Conservation (phyloP, 2,113 vertebrate species). For the Laterallus jamaicensis region DNA sequence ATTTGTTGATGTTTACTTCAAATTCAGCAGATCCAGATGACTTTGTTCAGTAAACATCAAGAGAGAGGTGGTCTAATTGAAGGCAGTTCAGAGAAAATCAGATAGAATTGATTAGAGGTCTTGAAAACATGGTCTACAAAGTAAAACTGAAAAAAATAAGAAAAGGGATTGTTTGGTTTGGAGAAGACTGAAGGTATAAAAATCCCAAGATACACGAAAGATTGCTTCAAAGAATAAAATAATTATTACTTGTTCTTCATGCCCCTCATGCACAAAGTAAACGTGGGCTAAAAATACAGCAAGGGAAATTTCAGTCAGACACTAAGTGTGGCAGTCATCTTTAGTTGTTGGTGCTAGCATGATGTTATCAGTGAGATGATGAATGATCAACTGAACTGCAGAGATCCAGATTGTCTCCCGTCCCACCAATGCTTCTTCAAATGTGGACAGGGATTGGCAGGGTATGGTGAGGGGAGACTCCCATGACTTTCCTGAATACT, state of each 20-base stretch:
- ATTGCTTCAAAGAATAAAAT: background rate
- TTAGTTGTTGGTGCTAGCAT: background rate
- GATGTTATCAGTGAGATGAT: background rate
- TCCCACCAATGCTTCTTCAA: background rate
- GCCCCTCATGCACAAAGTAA: background rate
- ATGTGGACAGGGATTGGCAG: background rate
- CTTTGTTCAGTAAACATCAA: background rate
- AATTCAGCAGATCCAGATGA: background rate
- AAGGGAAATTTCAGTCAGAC: background rate
- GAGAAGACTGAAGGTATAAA: background rate
- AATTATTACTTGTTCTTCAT: background rate
- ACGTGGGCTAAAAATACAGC: background rate
- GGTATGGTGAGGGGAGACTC: background rate
- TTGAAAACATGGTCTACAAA: background rate
- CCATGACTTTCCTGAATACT: background rate
- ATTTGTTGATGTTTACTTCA: background rate
- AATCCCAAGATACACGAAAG: background rate
- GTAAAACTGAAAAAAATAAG: background rate
- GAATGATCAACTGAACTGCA: background rate
- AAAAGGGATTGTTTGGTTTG: background rate
- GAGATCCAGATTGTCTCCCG: background rate
- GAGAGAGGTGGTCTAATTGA: background rate
- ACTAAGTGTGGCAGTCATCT: background rate
- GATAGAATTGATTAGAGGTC: background rate
- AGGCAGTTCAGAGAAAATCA: background rate